Evolutionary conservation across 2,113 vertebrate species (phyloP).

Genomic region (Cryptomyrus ogoouensis): DNA sequence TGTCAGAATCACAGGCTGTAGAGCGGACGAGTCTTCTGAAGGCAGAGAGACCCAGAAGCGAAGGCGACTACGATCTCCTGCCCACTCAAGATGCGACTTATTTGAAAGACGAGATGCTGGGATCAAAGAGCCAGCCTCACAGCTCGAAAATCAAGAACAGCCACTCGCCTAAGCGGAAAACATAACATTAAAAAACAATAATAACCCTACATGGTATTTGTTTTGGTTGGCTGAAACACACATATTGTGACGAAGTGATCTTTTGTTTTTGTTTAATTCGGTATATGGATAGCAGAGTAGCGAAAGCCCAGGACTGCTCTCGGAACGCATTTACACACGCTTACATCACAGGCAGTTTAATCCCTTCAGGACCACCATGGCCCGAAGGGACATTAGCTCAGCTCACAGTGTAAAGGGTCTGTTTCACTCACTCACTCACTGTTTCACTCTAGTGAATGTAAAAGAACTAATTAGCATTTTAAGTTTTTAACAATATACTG

Average conservation of each 20-base stretch:
- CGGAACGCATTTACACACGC: not conserved
- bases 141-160: constrained; percentile 9
- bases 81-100: not conserved
- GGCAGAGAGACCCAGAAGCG: not conserved
- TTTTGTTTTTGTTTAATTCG: not conserved
- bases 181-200: not conserved
- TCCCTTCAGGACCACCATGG: not conserved
- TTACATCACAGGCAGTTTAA: not conserved
- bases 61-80: not conserved
- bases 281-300: not conserved
- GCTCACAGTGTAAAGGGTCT: not conserved
- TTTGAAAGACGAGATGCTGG: not conserved
- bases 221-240: not conserved
- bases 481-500: not conserved
- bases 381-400: not conserved
- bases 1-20: not conserved
- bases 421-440: not conserved
- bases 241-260: not conserved
- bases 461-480: not conserved
- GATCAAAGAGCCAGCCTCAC: not conserved
- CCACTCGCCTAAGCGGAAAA: not conserved
- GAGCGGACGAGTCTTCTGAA: not conserved
- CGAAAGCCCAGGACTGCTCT: not conserved
- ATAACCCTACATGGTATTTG: not conserved
- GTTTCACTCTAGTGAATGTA: not conserved